Evolutionary conservation across 2,888 invertebrate species (phyloP), one percentile per base, ranked within the genome.

Genomic region (Leptinotarsa rubiginosa): DNA sequence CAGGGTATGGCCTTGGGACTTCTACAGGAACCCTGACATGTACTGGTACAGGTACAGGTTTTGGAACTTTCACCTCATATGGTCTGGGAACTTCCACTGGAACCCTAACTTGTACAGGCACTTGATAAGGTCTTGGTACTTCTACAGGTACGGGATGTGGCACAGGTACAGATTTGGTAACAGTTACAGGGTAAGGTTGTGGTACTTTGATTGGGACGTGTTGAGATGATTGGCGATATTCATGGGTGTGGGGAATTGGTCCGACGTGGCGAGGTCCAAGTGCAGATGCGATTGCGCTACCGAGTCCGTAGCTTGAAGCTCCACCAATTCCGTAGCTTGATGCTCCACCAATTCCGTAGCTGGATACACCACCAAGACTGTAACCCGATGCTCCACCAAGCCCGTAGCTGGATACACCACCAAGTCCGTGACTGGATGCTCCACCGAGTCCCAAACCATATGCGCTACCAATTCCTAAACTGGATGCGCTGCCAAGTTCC

Each of bases 1-100:
- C 83, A n/a, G 81, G 83, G 77, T 85, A 85, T n/a, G 86, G 85
- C 77, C 80, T 84, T n/a, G 79, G 80, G 50, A 79, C 83, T 20
- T 81, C 79, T 16, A 83, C 82, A 50, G 84, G 84, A 70, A 75
- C 71, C 25, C 65, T 56, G 5, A 72, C 76, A 50, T 75, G 75
- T 12, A 76, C 83, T 65, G 81, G 80, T 41, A 81, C 80, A 18
- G 78, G 75, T 47, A 83, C 79, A 10, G 79, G 81, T 65, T 77
- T 80, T 12, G 80, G 79, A 47, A 83, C 76, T 65, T 75, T 75
- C n/a, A 83, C 82, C 25, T 80, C 75, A 75, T 85, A 85, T 16
- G 85, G 84, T 77, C 80, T 83, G 22, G 85, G 83, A 66, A 85
- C 83, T 75, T 83, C 83, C 12, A 83, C 82, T 65, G 84, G 84